Conservation (phyloP, 2,888 invertebrate genomes). For the Tipula helvola region DNA sequence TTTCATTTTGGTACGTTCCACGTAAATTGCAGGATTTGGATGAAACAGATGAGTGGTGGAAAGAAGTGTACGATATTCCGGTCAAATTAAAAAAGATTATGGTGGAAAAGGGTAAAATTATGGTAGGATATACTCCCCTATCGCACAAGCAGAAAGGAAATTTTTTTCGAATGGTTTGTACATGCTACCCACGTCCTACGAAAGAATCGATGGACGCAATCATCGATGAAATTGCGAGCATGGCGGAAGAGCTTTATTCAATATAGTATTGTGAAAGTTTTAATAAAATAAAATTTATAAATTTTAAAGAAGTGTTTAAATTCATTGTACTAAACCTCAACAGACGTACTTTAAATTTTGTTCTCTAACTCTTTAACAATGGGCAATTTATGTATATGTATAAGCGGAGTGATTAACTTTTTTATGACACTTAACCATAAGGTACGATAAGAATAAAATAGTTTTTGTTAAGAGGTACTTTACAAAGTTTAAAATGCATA, state of each 20-base stretch:
- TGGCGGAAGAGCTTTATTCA: background rate
- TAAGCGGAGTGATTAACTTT: background rate
- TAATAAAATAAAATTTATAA: background rate
- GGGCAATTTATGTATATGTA: background rate
- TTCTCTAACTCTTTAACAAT: background rate
- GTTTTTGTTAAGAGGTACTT: background rate
- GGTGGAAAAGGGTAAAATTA: slow-evolving; percentile 48
- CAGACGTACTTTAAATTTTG: background rate
- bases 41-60: slow-evolving; percentile 41
- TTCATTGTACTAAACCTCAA: background rate
- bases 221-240: slow-evolving; percentile 47
- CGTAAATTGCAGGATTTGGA: slow-evolving; percentile 31
- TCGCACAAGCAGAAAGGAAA: slow-evolving; percentile 48
- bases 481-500: background rate
- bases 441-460: background rate
- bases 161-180: slow-evolving; percentile 64
- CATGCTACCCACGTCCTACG: slow-evolving; percentile 53
- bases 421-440: background rate
- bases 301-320: background rate
- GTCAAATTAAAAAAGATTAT: slow-evolving; percentile 27
- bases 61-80: slow-evolving; percentile 34
- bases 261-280: background rate
- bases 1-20: slow-evolving; percentile 85
- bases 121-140: slow-evolving; percentile 68
- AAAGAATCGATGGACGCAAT: slow-evolving; percentile 47